These are phyloP conservation scores for Diplazon laetatorius DNA, from an alignment of 2,888 invertebrate species.

Conservation along the genomic window DNA sequence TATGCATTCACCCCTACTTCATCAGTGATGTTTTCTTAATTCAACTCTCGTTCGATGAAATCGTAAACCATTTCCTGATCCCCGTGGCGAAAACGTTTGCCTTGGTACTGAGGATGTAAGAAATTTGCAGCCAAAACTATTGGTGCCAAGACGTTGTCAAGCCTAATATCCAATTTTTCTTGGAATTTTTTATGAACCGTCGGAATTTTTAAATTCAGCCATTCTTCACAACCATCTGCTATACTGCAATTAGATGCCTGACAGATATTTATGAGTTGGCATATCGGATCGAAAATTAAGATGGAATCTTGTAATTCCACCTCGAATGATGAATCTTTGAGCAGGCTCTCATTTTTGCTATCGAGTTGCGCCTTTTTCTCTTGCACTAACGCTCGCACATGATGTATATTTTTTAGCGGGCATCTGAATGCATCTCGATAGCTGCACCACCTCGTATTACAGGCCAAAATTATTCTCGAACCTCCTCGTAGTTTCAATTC, in stretches of 20 bases:
- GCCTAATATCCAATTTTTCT: conserved; percentile 1
- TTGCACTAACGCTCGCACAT: conserved; percentile 17
- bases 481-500: no score
- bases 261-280: conserved; percentile 6
- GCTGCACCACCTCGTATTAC: conserved; percentile 55
- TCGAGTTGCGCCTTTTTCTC: conserved; percentile 1
- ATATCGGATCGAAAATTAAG: conserved; percentile 44
- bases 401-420: conserved; percentile 46
- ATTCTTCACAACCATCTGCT: conserved; percentile 43
- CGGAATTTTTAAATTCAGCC: conserved; percentile 43
- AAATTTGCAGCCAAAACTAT: conserved; percentile 44
- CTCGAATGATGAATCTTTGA: conserved; percentile 18
- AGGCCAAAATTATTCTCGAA: no score
- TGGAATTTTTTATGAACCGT: conserved; percentile 41
- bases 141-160: conserved; percentile 38
- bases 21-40: background rate
- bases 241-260: conserved; percentile 11
- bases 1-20: conserved; percentile 9
- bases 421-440: conserved; percentile 54
- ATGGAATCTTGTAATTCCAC: conserved; percentile 5
- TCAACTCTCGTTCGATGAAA: conserved; percentile 30
- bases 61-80: conserved; percentile 3
- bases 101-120: conserved; percentile 39
- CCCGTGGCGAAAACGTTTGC: conserved; percentile 35
- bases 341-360: conserved; percentile 1